Evolutionary conservation across 1,140 invertebrate genomes (phyloP), one percentile per base, ranked within the genome.

Genomic region (Drosophila tropicalis): DNA sequence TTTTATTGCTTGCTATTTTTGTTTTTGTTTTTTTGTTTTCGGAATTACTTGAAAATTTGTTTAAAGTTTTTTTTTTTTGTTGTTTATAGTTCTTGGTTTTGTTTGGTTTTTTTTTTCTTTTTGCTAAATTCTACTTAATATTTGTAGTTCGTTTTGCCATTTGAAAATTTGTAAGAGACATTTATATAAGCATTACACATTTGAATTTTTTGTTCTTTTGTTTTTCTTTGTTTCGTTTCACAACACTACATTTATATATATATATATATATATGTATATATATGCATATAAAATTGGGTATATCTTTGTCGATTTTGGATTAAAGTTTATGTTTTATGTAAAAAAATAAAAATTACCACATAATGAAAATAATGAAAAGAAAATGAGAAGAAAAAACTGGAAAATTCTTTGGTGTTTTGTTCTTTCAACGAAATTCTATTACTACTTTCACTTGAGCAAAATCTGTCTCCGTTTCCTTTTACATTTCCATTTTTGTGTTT

Each of bases 231-330:
- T 70, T 73, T 76, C 12, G 70, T 74, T 61, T 87, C 83, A 87
- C 83, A 87, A 87, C 84, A 89, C 83, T 87, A 87, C 84, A 87
- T 87, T 83, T 81, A 89, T 89, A 72, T 82, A 70, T 77, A 51
- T 58, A 34, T 61, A 63, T 78, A 77, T 77, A 77, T 76, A 72
- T 82, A 70, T 77, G 41, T 58, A 34, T 61, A 63, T 78, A 77
- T 77, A 77, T 76, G 34, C 70, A 76, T 76, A 85, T 87, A 87
- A 86, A 86, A 86, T 87, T 87, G 81, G 83, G 54, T 82, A 87
- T 79, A 79, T 54, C 54, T 19, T 56, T 61, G 25, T 55, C 75
- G 76, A 67, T 34, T 81, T 72, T 39, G 71, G 81, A 69, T 79
- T 74, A 67, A 64, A 75, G 67, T 55, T 54, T 64, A 54, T 47